These are phyloP conservation scores for Drosophila nikananu DNA, from an alignment of 1,140 invertebrate species.

Conservation along the genomic window DNA sequence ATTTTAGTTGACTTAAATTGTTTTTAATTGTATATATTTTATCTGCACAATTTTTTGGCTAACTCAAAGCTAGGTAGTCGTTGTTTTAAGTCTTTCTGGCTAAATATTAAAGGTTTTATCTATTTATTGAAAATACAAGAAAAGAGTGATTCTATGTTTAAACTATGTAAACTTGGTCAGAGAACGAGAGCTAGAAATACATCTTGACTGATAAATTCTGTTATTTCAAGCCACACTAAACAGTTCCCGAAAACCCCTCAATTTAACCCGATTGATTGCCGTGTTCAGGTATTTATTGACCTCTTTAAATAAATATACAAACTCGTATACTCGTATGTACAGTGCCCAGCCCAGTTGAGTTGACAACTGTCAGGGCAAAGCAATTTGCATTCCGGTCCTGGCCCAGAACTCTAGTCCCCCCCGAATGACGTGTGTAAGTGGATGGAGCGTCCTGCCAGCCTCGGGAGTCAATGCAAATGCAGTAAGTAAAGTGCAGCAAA, in stretches of 20 bases:
- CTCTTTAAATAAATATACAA: background rate
- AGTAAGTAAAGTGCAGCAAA: constrained; percentile 45
- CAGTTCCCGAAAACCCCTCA: background rate
- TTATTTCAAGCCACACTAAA: background rate
- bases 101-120: fast-evolving
- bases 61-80: no score
- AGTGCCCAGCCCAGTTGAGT: constrained; percentile 23
- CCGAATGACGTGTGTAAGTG: constrained; percentile 31
- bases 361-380: constrained; percentile 43
- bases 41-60: background rate
- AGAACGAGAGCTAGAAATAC: no score
- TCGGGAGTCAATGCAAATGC: constrained; percentile 38
- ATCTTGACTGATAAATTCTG: background rate
- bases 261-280: constrained; percentile 37
- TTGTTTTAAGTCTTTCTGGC: no score
- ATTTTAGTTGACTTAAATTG: no score
- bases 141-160: background rate
- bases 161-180: no score
- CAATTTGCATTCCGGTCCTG: constrained; percentile 55
- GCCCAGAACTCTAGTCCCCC: constrained; percentile 5
- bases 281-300: constrained; percentile 9
- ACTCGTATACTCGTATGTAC: background rate
- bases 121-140: background rate
- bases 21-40: background rate
- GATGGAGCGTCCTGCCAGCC: constrained; percentile 27